Evolutionary conservation across 2,888 invertebrate species (phyloP).

Genomic region (Orthosia gothica): DNA sequence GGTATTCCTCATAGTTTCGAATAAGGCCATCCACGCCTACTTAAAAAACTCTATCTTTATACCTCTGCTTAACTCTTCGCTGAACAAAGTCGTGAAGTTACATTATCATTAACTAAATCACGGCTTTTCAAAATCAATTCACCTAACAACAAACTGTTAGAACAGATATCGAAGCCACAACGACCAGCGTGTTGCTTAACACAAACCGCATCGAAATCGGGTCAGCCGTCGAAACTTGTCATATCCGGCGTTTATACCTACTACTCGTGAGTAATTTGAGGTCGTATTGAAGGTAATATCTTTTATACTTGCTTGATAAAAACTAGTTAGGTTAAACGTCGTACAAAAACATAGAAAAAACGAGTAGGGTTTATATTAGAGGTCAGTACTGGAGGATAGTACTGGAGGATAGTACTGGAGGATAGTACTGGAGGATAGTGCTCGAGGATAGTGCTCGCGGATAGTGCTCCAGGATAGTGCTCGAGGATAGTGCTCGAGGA

Average conservation of each 20-base stretch:
- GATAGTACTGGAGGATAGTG: neutral
- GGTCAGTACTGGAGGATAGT: neutral
- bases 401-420: neutral
- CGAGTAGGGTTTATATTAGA: no score
- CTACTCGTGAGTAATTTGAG: slow-evolving; percentile 4
- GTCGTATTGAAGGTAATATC: slow-evolving; percentile 44
- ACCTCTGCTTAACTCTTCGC: no score
- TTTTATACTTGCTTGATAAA: neutral
- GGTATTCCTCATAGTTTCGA: no score
- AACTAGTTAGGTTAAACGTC: neutral
- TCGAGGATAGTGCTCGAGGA: neutral
- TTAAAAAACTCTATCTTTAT: no score
- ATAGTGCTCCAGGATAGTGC: neutral
- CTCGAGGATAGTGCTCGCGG: neutral
- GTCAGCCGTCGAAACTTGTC: slow-evolving; percentile 39
- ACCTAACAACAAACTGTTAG: neutral
- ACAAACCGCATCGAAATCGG: slow-evolving; percentile 56
- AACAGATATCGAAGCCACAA: slow-evolving; percentile 39
- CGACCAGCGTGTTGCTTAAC: slow-evolving; percentile 26
- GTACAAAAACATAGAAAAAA: neutral
- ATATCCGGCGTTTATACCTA: slow-evolving; percentile 41
- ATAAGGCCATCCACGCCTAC: no score
- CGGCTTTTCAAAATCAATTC: slow-evolving; percentile 16
- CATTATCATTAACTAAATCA: neutral
- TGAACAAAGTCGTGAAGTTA: no score